Conservation (phyloP, 1,140 invertebrate genomes). For the Nephila pilipes region DNA sequence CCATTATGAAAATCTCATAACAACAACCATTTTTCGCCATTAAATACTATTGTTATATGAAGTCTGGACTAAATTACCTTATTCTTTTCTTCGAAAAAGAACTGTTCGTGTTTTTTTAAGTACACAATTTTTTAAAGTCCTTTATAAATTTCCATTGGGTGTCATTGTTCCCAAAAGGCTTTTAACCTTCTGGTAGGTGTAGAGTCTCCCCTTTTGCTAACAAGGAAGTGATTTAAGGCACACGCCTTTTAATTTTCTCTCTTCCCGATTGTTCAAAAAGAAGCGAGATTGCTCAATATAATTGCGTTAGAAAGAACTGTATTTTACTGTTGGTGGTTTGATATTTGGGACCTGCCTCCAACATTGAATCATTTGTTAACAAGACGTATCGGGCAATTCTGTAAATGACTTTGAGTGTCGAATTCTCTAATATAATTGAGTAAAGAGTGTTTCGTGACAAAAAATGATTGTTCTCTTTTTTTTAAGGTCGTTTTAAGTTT, state of each 20-base stretch:
- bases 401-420: not conserved
- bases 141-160: not conserved
- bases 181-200: slow-evolving; percentile 20
- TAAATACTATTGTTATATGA: no score
- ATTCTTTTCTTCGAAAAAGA: no score
- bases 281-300: not conserved
- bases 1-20: no score
- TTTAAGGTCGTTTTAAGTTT: not conserved
- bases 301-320: not conserved
- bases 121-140: not conserved
- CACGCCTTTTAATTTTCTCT: slow-evolving; percentile 33
- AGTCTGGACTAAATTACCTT: no score
- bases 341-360: not conserved
- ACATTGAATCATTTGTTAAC: not conserved
- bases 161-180: slow-evolving; percentile 41
- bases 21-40: no score
- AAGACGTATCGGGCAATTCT: not conserved
- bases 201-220: slow-evolving; percentile 7
- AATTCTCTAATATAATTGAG: no score
- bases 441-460: no score
- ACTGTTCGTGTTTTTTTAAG: not conserved
- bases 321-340: not conserved
- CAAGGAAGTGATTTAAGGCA: slow-evolving; percentile 56
- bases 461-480: not conserved
- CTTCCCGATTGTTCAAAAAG: not conserved